Evolutionary conservation across 2,888 invertebrate species (phyloP).

Genomic region (Clitarchus hookeri): DNA sequence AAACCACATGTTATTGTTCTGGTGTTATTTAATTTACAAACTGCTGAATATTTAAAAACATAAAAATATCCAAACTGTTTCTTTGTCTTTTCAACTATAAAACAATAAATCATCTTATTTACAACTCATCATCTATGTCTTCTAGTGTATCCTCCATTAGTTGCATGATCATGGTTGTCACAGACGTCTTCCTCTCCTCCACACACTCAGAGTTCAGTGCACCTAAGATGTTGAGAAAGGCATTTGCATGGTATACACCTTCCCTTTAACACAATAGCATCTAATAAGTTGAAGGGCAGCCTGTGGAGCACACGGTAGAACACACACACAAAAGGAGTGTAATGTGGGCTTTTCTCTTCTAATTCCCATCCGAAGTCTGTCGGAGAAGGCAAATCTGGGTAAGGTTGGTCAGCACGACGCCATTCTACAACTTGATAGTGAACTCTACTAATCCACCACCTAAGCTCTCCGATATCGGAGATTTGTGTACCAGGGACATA

Average conservation of each 20-base stretch:
- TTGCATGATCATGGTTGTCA: slow-evolving; percentile 12
- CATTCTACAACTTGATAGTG: background rate
- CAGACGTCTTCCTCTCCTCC: slow-evolving; percentile 10
- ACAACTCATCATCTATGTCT: too few species aligned
- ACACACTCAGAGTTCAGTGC: background rate
- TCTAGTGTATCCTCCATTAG: background rate
- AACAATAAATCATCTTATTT: too few species aligned
- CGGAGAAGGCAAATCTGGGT: background rate
- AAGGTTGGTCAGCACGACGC: background rate
- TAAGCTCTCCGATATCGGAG: background rate
- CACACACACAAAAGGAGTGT: background rate
- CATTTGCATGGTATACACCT: background rate
- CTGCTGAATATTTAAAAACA: background rate
- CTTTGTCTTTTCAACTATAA: too few species aligned
- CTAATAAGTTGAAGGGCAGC: background rate
- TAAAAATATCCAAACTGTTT: too few species aligned
- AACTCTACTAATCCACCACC: background rate
- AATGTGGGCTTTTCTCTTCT: background rate
- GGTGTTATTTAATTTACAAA: background rate
- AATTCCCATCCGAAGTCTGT: background rate
- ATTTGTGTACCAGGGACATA: too few species aligned
- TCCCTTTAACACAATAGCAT: background rate
- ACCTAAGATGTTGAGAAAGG: too few species aligned
- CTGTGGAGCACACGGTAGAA: background rate
- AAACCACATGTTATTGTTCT: too few species aligned